Evolutionary conservation across 1,140 invertebrate species (phyloP).

Genomic region (Apocrypta bakeri): DNA sequence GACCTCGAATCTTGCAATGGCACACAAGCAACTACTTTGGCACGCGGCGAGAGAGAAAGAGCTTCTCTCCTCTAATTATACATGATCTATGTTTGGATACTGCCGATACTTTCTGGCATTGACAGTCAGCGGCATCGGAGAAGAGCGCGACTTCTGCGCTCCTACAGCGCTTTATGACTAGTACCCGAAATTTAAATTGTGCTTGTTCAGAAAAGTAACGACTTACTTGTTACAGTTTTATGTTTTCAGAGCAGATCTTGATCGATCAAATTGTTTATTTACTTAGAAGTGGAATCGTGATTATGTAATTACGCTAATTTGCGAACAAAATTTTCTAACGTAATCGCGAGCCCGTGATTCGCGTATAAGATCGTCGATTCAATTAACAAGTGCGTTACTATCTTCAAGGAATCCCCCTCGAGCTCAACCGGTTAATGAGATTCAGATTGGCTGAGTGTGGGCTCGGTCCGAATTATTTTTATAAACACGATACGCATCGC

Average conservation of each 20-base stretch:
- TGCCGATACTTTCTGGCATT: constrained; percentile 67
- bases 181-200: neutral
- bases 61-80: constrained; percentile 66
- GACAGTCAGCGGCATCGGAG: constrained; percentile 56
- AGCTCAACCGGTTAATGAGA: neutral
- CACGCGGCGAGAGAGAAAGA: constrained; percentile 53
- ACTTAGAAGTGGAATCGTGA: too few species aligned
- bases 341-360: too few species aligned
- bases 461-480: neutral
- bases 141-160: neutral
- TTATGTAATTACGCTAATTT: too few species aligned
- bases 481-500: neutral
- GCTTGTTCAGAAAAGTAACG: too few species aligned
- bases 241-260: too few species aligned
- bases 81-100: constrained; percentile 66
- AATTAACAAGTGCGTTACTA: neutral
- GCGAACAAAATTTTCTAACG: too few species aligned
- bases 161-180: too few species aligned
- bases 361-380: neutral
- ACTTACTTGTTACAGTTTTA: too few species aligned
- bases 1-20: constrained; percentile 55
- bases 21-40: constrained; percentile 61
- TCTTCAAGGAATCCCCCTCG: neutral
- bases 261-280: too few species aligned
- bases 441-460: neutral